Percentiles rank a stretch among this genome's conserved stretches.
Conservation (phyloP, 2,888 invertebrate species). For the Branchipolynoe longqiensis region DNA sequence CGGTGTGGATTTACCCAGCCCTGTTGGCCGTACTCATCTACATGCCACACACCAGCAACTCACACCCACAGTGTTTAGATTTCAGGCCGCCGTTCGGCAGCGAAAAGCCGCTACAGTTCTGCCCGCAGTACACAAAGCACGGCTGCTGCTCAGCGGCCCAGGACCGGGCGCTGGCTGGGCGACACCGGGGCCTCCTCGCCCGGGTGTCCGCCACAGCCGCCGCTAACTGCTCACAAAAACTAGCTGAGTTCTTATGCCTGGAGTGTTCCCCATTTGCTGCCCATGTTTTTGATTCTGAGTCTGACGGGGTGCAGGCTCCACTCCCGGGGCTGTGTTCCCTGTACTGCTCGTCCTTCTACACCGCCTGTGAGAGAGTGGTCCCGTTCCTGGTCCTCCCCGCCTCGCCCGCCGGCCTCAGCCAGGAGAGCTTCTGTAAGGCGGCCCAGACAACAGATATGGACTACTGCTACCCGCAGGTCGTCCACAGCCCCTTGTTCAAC, state of each 20-base stretch:
- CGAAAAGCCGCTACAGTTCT: slow-evolving; percentile 70
- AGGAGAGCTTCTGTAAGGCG: slow-evolving; percentile 70
- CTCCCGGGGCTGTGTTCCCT: slow-evolving; percentile 76
- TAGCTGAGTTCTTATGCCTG: slow-evolving; percentile 75
- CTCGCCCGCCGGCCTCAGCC: slow-evolving; percentile 33
- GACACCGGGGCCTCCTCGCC: slow-evolving; percentile 67
- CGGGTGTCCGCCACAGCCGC: not conserved
- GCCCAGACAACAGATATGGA: slow-evolving; percentile 71
- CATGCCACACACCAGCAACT: no score
- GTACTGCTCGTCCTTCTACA: slow-evolving; percentile 73
- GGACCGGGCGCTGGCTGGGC: slow-evolving; percentile 67
- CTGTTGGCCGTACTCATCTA: no score
- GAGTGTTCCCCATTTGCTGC: slow-evolving; percentile 79
- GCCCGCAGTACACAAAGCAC: slow-evolving; percentile 73
- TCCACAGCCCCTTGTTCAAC: slow-evolving; percentile 70
- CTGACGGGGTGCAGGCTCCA: slow-evolving; percentile 64
- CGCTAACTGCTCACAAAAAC: slow-evolving; percentile 70
- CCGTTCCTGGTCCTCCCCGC: slow-evolving; percentile 66
- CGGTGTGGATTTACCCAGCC: no score
- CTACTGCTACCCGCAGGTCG: slow-evolving; percentile 78
- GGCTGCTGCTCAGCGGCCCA: slow-evolving; percentile 75
- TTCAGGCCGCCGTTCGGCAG: slow-evolving; percentile 75
- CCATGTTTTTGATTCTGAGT: slow-evolving; percentile 78
- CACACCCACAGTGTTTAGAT: slow-evolving; percentile 80
- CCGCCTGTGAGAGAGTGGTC: slow-evolving; percentile 70